Evolutionary conservation across 2,113 vertebrate genomes (phyloP).

Genomic region (Bos indicus): DNA sequence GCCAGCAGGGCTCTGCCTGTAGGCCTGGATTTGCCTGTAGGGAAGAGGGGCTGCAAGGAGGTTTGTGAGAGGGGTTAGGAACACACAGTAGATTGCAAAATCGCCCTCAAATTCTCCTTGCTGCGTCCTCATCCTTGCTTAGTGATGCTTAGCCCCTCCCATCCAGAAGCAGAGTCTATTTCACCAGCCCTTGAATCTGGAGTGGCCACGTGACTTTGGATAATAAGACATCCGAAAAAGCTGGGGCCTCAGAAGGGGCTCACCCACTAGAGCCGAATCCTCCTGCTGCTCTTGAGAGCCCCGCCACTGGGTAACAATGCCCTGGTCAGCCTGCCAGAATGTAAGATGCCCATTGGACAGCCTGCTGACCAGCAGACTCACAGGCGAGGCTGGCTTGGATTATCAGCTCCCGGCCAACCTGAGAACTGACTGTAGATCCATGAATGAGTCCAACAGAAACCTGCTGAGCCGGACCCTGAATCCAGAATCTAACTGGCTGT

Average conservation of each 20-base stretch:
- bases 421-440: background rate
- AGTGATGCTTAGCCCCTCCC: background rate
- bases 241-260: background rate
- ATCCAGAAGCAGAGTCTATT: background rate
- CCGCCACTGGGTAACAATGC: too few species aligned
- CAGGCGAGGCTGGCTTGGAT: background rate
- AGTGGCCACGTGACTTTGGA: background rate
- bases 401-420: background rate
- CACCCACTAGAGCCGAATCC: background rate
- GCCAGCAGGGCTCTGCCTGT: background rate
- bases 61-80: background rate
- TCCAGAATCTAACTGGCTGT: background rate
- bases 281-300: background rate
- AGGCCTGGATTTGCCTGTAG: background rate
- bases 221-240: background rate
- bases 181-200: background rate
- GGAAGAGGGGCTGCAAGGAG: background rate
- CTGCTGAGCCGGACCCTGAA: background rate
- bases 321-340: background rate
- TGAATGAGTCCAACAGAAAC: background rate
- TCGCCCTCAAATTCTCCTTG: background rate
- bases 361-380: background rate
- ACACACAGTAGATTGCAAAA: background rate
- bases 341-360: background rate
- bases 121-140: rapidly evolving